Conservation (phyloP, 2,113 vertebrate species). For the Microtus oregoni region DNA sequence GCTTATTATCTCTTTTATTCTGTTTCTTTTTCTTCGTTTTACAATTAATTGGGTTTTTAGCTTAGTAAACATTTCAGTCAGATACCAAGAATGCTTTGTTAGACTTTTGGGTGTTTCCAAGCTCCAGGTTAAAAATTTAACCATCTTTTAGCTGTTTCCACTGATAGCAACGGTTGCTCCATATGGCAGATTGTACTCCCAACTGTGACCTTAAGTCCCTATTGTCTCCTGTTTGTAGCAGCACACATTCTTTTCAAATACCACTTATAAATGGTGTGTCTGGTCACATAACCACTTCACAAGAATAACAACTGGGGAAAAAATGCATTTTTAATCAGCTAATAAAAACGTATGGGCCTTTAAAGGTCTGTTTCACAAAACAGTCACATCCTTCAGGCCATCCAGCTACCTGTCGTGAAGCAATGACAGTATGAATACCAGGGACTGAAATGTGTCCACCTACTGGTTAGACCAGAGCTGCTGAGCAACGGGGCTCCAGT, state of each 20-base stretch:
- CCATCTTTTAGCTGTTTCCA: neutral
- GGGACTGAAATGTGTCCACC: neutral
- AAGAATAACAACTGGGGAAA: neutral
- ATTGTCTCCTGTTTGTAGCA: neutral
- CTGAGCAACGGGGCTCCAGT: too few relatives aligned
- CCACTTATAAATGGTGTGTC: neutral
- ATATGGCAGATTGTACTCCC: neutral
- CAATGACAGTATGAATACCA: neutral
- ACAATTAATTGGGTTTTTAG: neutral
- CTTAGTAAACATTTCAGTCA: neutral
- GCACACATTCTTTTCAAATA: neutral
- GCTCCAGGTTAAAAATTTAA: slow-evolving; percentile 10
- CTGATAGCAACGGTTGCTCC: neutral
- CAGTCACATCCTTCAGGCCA: neutral
- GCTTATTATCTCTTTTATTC: neutral
- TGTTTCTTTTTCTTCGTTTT: neutral
- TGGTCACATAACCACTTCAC: neutral
- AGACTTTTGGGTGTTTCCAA: neutral
- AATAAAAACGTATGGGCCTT: neutral
- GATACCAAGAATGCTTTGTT: neutral
- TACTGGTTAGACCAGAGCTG: neutral
- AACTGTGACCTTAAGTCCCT: neutral
- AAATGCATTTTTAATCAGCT: neutral
- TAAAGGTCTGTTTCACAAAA: neutral
- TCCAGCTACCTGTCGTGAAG: neutral